Base-by-base conservation (phyloP, 1,140 invertebrate genomes). In the Daktulosphaira vitifoliae region DNA sequence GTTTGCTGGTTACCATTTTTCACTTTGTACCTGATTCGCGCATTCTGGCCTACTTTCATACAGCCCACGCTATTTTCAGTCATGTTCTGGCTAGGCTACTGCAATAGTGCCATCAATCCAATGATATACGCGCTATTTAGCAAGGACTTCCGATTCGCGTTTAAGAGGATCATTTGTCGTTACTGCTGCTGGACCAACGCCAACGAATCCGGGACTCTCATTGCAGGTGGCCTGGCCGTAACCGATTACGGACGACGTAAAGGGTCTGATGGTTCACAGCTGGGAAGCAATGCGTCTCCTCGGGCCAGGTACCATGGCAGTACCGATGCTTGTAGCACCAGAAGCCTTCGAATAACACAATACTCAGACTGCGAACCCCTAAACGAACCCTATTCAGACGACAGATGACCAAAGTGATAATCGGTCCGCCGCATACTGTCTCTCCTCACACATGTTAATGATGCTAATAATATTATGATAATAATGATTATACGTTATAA, bases 41-140 rank as follows among this genome's bases (percentile, higher is more conserved):
- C 88, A 0, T 92, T 95, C 72, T 91, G 87, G 69, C 80, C 81
- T 2, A 81, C 84, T 56, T 91, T 88, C 74, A 89, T 92, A 33
- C 82, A 87, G 59, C 82, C 84, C 1, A 80, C 89, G 46, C 77
- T 92, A 37, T 93, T 96, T 76, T 93, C 88, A 42, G 82, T 96
- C 1, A 82, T 96, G 7, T 97, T 96, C 76, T 98, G 94, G 93
- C 80, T 98, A 23, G 95, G 95, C 2, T 98, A 98, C 75, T 92
- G 91, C 74, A 98, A 98, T 76, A 94, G 89, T 11, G 92, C 92
- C 22, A 86, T 95, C 67, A 97, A 96, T 74, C 94, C 93, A 1
- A 82, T 89, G 70, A 90, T 92, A 68, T 96, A 95, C 73, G 91
- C 90, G 7, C 80, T 93, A 49, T 94, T 95, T 75, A 92, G 89